A percentile compares a stretch with the other conserved stretches of the same genome.
Conservation (phyloP, 2,888 invertebrate species). For the Micropterix aruncella region DNA sequence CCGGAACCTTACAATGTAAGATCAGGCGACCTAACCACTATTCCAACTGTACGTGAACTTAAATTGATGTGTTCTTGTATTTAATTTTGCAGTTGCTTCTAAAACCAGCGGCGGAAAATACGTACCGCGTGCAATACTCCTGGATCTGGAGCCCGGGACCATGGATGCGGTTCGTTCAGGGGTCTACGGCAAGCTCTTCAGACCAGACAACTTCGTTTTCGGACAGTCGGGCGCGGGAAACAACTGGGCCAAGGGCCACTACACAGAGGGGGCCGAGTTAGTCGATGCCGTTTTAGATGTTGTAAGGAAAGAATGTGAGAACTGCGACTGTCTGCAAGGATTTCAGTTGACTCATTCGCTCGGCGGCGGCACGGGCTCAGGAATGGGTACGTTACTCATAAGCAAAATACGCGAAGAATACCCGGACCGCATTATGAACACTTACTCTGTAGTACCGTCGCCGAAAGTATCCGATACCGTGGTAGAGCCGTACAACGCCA, state of each 20-base stretch:
- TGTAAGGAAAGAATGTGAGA: constrained; percentile 75
- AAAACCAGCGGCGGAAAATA: constrained; percentile 54
- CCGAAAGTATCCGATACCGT: constrained; percentile 66
- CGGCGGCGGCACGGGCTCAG: constrained; percentile 38
- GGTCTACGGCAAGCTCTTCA: constrained; percentile 74
- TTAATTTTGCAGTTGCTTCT: not conserved
- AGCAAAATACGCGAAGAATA: constrained; percentile 86
- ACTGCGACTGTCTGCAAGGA: constrained; percentile 84
- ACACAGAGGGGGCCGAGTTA: constrained; percentile 79
- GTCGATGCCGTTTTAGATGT: constrained; percentile 77
- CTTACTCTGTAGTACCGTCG: constrained; percentile 71
- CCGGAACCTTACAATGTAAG: no score
- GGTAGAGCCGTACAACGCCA: constrained; percentile 70
- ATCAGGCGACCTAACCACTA: no score
- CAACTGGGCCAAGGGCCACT: constrained; percentile 57
- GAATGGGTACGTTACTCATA: constrained; percentile 60
- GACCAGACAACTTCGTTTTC: constrained; percentile 83
- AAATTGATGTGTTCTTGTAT: no score
- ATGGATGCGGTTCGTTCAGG: constrained; percentile 87
- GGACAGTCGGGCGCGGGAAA: constrained; percentile 37
- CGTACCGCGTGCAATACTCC: constrained; percentile 84
- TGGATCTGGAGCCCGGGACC: constrained; percentile 95
- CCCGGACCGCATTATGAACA: constrained; percentile 82
- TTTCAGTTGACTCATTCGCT: constrained; percentile 76
- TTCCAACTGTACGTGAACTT: no score